phyloP scores from a whole-genome alignment of 37 sponge, comb jelly and placozoan genomes.

The Dysidea cf. avara region DNA sequence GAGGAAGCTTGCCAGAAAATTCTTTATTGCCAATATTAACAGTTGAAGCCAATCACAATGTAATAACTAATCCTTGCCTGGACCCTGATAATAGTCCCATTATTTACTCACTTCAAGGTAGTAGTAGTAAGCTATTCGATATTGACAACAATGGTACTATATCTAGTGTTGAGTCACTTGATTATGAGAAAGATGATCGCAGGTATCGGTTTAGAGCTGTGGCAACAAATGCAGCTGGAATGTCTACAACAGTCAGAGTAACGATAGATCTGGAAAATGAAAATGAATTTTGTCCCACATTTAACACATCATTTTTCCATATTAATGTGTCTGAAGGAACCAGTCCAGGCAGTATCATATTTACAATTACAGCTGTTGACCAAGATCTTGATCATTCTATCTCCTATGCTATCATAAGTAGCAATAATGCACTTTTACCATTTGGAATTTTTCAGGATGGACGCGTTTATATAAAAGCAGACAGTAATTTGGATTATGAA shows the following conservation, averaged over 20 bases:
- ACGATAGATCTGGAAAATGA: background rate
- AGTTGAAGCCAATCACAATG: too few species aligned
- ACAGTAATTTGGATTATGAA: too few species aligned
- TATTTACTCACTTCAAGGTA: slow-evolving; percentile 20
- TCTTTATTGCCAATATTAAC: background rate
- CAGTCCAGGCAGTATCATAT: background rate
- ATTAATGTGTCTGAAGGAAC: slow-evolving; percentile 20
- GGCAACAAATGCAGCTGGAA: slow-evolving; percentile 39
- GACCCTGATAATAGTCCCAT: too few species aligned
- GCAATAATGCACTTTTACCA: too few species aligned
- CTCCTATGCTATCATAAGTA: too few species aligned
- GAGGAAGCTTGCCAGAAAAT: slow-evolving; percentile 35
- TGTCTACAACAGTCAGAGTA: slow-evolving; percentile 28
- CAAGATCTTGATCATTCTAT: slow-evolving; percentile 2
- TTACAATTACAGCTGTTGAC: slow-evolving; percentile 29
- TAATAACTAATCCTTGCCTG: too few species aligned
- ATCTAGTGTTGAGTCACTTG: slow-evolving; percentile 11
- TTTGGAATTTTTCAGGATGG: too few species aligned
- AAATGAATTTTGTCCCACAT: too few species aligned
- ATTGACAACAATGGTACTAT: slow-evolving; percentile 40
- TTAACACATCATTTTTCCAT: background rate
- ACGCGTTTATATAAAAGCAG: too few species aligned
- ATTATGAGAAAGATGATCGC: slow-evolving; percentile 37
- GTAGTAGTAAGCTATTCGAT: slow-evolving; percentile 14
- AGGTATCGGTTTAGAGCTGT: slow-evolving; percentile 27